Conservation (phyloP, 2,888 invertebrate species). For the Chrysodeixis includens region DNA sequence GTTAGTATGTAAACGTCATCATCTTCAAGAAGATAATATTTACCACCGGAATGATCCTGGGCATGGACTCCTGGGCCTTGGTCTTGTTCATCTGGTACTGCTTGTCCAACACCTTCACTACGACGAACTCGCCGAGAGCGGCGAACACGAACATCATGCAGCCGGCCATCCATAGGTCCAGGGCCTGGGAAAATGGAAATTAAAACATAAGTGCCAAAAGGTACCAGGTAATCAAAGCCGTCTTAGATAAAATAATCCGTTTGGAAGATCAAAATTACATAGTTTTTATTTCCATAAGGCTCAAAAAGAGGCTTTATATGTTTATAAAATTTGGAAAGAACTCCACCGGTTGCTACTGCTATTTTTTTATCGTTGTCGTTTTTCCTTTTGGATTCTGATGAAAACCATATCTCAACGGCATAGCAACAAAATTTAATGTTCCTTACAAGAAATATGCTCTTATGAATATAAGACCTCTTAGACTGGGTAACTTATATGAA, state of each 20-base stretch:
- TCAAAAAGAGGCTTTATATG: no score
- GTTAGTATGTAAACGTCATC: neutral
- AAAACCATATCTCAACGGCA: neutral
- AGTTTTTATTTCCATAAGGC: no score
- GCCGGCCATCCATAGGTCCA: slow-evolving; percentile 96
- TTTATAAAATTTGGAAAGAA: no score
- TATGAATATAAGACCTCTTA: neutral
- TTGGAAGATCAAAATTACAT: no score
- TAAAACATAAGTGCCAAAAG: neutral
- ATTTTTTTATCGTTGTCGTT: neutral
- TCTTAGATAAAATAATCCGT: no score
- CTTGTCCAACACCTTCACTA: slow-evolving; percentile 94
- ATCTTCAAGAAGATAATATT: slow-evolving; percentile 59
- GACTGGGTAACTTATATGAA: neutral
- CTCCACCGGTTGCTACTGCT: no score
- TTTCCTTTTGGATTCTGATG: neutral
- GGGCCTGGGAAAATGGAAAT: slow-evolving; percentile 88
- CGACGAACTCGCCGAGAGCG: slow-evolving; percentile 94
- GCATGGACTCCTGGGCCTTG: slow-evolving; percentile 88
- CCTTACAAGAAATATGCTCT: neutral
- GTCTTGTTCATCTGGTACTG: slow-evolving; percentile 91
- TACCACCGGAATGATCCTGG: slow-evolving; percentile 87
- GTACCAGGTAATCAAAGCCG: no score
- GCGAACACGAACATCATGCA: slow-evolving; percentile 96
- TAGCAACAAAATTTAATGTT: neutral